Conservation (phyloP, 2,797 vertebrate species). For the Megaceryle alcyon region DNA sequence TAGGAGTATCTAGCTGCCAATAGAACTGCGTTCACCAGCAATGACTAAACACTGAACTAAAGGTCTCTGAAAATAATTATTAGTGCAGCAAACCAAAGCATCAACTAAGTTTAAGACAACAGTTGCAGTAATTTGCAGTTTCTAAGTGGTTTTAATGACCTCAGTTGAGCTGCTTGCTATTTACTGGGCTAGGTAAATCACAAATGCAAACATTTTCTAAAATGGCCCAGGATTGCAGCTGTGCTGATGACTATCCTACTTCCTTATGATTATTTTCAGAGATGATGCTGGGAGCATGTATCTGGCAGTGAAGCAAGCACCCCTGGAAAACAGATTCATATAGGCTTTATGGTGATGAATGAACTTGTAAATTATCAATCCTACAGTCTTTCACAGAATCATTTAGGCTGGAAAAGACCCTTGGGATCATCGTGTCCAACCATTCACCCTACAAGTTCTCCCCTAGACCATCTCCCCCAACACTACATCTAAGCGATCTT, state of each 20-base stretch:
- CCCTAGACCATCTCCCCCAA: too few relatives aligned
- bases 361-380: neutral
- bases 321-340: neutral
- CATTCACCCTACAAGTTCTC: too few relatives aligned
- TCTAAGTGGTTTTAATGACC: neutral
- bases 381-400: neutral
- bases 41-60: neutral
- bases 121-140: neutral
- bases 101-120: neutral
- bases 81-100: neutral
- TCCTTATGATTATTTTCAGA: neutral
- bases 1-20: neutral
- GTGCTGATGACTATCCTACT: neutral
- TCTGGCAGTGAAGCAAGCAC: neutral
- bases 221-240: neutral
- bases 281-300: neutral
- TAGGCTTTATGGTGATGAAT: neutral
- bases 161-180: neutral
- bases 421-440: too few relatives aligned
- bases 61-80: constrained; percentile 4
- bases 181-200: neutral
- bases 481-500: too few relatives aligned
- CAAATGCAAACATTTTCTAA: neutral
- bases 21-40: neutral
- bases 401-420: too few relatives aligned